phyloP scores from a whole-genome alignment of 2,113 vertebrate genomes.

The Hemiprocne comata region DNA sequence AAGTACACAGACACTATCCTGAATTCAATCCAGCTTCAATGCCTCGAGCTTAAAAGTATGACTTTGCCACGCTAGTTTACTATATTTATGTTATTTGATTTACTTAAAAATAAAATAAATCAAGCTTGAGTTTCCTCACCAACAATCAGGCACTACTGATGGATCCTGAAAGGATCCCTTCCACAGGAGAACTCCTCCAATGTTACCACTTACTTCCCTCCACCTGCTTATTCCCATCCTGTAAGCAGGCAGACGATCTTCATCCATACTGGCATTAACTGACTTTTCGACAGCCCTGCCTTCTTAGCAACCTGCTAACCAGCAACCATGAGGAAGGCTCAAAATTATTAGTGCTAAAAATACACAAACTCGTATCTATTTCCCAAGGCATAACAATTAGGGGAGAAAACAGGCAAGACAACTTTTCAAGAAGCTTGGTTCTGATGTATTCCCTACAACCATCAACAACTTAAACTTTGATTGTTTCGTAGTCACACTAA shows the following conservation, averaged over 20 bases:
- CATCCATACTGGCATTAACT: neutral
- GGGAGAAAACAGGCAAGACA: neutral
- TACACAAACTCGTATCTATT: neutral
- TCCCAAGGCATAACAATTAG: neutral
- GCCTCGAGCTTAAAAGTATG: neutral
- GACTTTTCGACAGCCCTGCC: neutral
- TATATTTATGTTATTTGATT: neutral
- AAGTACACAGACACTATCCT: neutral
- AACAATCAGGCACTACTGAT: neutral
- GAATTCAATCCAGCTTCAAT: neutral
- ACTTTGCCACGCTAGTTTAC: neutral
- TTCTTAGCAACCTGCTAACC: neutral
- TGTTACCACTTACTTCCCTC: neutral
- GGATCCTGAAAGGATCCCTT: neutral
- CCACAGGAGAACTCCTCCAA: neutral
- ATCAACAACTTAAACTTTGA: neutral
- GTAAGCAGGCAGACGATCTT: neutral
- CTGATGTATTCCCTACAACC: neutral
- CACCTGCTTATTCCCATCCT: neutral
- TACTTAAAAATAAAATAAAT: neutral
- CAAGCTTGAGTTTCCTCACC: neutral
- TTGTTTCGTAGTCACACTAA: neutral
- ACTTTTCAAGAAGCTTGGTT: neutral
- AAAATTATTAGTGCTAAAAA: neutral
- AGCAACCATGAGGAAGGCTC: neutral